Evolutionary conservation across 2,888 invertebrate genomes (phyloP).

Genomic region (Plebejus argus): DNA sequence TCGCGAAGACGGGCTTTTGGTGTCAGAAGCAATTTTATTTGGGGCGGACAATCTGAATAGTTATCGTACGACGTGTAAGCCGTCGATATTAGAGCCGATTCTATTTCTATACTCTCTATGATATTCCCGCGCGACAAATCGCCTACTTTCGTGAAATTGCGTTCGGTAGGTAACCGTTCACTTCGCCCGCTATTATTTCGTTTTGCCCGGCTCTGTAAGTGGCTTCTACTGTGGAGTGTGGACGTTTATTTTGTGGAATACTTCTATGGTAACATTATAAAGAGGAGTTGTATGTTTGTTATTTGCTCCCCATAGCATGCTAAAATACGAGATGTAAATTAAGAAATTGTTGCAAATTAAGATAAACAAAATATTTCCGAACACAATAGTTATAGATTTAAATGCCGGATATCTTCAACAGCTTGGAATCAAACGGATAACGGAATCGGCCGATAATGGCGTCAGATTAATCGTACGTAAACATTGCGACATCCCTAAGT

Average conservation of each 20-base stretch:
- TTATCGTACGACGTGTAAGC: slow-evolving; percentile 41
- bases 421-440: neutral
- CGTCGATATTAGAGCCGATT: slow-evolving; percentile 50
- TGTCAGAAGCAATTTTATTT: slow-evolving; percentile 39
- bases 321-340: too few relatives aligned
- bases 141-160: slow-evolving; percentile 47
- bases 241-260: neutral
- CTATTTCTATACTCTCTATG: slow-evolving; percentile 56
- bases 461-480: neutral
- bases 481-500: neutral
- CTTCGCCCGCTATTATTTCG: slow-evolving; percentile 29
- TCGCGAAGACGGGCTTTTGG: slow-evolving; percentile 38
- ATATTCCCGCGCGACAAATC: slow-evolving; percentile 49
- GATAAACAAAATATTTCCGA: too few relatives aligned
- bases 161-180: slow-evolving; percentile 35
- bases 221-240: neutral
- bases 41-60: slow-evolving; percentile 38
- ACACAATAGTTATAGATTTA: neutral
- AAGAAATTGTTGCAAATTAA: too few relatives aligned
- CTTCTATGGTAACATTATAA: neutral
- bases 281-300: neutral
- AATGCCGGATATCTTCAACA: neutral
- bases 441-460: neutral
- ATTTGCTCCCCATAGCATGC: too few relatives aligned
- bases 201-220: slow-evolving; percentile 30